Percentiles rank a stretch among this genome's conserved stretches.
phyloP scores from a whole-genome alignment of 2,888 invertebrate species.

The Eupithecia inturbata region DNA sequence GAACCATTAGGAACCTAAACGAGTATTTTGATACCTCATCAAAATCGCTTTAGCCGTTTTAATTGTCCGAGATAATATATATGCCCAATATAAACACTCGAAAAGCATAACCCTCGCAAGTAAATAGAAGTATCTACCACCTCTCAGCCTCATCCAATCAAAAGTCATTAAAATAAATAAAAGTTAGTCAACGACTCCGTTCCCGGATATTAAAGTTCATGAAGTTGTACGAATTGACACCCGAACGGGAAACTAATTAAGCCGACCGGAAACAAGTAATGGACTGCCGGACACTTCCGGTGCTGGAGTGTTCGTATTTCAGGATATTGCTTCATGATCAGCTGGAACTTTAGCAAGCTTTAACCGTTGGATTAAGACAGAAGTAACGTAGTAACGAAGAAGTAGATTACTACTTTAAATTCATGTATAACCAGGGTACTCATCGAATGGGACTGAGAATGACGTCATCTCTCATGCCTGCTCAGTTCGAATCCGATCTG shows the following conservation, averaged over 20 bases:
- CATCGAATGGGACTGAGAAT: no score
- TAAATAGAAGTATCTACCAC: neutral
- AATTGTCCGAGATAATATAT: neutral
- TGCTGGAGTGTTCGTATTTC: constrained; percentile 10
- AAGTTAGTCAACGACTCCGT: constrained; percentile 7
- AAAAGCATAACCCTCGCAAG: neutral
- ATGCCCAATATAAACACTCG: neutral
- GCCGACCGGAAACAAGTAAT: constrained; percentile 49
- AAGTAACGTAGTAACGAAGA: no score
- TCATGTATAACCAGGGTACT: no score
- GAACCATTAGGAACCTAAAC: neutral
- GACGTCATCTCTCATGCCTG: neutral
- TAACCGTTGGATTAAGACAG: neutral
- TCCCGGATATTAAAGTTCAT: constrained; percentile 23
- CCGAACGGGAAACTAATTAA: constrained; percentile 55
- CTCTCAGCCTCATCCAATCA: neutral
- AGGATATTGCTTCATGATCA: constrained; percentile 21
- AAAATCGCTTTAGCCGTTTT: neutral
- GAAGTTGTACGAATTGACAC: constrained; percentile 30
- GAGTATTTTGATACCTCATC: neutral
- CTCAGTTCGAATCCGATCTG: neutral
- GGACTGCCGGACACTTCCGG: constrained; percentile 36
- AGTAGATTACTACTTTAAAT: no score
- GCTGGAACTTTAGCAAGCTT: constrained; percentile 2
- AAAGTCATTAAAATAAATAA: constrained; percentile 2